A percentile compares a stretch with the other conserved stretches of the same genome.
phyloP scores from a whole-genome alignment of 2,797 vertebrate species.

The Rhinella marina region DNA sequence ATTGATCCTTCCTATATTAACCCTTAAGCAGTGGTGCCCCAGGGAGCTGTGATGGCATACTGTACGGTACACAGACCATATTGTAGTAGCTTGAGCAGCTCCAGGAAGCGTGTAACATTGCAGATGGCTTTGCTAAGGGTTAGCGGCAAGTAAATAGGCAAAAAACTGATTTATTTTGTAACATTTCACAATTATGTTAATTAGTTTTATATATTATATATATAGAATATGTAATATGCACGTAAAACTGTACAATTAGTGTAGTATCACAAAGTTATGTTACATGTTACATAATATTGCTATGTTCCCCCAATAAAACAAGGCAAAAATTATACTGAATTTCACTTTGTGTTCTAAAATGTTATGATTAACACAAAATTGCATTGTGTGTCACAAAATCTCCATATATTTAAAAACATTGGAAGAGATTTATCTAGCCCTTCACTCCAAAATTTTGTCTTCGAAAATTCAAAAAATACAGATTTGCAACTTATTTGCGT shows the following conservation, averaged over 20 bases:
- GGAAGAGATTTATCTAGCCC: no score
- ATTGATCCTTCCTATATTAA: neutral
- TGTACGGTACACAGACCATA: conserved; percentile 8
- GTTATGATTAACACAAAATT: neutral
- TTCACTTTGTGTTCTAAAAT: no score
- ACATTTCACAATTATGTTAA: neutral
- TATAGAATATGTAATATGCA: neutral
- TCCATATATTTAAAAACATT: no score
- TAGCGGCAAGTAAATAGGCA: conserved; percentile 4
- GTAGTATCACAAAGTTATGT: neutral
- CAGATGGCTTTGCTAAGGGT: neutral
- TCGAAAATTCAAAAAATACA: no score
- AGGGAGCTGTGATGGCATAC: neutral
- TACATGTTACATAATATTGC: neutral
- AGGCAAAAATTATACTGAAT: no score
- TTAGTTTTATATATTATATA: neutral
- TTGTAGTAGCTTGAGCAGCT: neutral
- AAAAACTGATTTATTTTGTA: neutral
- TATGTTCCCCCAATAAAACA: neutral
- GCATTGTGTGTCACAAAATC: no score
- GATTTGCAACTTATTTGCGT: no score
- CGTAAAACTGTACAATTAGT: neutral
- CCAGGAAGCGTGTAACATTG: neutral
- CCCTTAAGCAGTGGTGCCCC: neutral
- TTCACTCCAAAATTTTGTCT: no score